Conservation (phyloP, 1,140 invertebrate species). For the Diachasma alloeum region DNA sequence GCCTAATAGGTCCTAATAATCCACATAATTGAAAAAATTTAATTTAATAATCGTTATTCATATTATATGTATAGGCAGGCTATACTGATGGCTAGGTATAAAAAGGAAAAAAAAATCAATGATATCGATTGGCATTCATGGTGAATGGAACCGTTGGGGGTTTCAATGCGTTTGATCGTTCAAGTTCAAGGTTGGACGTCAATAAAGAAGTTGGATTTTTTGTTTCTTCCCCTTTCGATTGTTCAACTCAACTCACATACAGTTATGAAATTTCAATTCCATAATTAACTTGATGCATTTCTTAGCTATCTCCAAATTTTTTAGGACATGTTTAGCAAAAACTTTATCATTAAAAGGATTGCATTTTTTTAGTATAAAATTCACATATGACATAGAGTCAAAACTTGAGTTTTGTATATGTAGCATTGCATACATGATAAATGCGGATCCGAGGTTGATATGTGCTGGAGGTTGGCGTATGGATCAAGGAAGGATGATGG, state of each 20-base stretch:
- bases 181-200: constrained; percentile 48
- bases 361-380: too few relatives aligned
- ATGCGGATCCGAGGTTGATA: neutral
- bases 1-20: neutral
- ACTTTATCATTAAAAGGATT: too few relatives aligned
- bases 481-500: neutral
- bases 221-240: neutral
- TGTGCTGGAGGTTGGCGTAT: neutral
- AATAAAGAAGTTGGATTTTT: neutral
- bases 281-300: neutral
- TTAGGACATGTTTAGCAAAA: too few relatives aligned
- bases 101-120: constrained; percentile 51
- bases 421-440: neutral
- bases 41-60: too few relatives aligned
- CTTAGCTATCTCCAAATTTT: too few relatives aligned
- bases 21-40: neutral
- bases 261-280: too few relatives aligned
- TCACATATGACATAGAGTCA: too few relatives aligned
- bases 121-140: constrained; percentile 41
- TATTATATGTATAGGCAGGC: neutral
- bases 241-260: too few relatives aligned
- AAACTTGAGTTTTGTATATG: too few relatives aligned
- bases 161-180: constrained; percentile 29
- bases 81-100: constrained; percentile 10
- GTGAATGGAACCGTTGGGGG: neutral